Percentiles rank a stretch among this genome's conserved stretches.
These are phyloP conservation scores for Hedya salicella DNA, from an alignment of 2,888 invertebrate species.

Conservation along the genomic window DNA sequence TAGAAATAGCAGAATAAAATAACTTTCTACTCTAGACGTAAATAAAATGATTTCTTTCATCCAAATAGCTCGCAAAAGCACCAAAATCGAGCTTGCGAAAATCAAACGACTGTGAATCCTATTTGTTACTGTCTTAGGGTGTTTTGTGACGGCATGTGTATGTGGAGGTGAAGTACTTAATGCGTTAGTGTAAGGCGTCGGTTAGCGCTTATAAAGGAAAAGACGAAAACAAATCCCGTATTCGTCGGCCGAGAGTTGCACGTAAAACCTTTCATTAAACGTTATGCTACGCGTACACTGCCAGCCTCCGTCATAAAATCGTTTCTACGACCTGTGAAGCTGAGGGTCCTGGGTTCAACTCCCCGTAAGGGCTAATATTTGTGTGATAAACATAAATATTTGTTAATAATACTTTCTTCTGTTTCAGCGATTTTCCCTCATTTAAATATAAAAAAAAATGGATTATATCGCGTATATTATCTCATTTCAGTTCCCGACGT, in stretches of 20 bases:
- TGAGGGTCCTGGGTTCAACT: too few relatives aligned
- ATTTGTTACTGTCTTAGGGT: not conserved
- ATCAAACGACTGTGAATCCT: not conserved
- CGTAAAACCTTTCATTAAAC: conserved; percentile 47
- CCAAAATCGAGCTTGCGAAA: not conserved
- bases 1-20: conserved; percentile 5
- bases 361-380: too few relatives aligned
- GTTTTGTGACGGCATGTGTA: not conserved
- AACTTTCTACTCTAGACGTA: conserved; percentile 12
- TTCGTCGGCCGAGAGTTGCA: conserved; percentile 51
- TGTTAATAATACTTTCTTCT: too few relatives aligned
- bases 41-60: conserved; percentile 33
- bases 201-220: conserved; percentile 32
- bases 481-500: too few relatives aligned
- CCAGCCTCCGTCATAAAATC: conserved; percentile 4
- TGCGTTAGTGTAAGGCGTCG: conserved; percentile 12
- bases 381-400: too few relatives aligned
- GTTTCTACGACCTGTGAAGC: too few relatives aligned
- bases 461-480: too few relatives aligned
- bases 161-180: conserved; percentile 31
- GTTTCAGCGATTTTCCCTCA: too few relatives aligned
- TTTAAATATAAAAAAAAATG: too few relatives aligned
- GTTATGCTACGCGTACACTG: conserved; percentile 48
- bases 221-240: conserved; percentile 52
- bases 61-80: conserved; percentile 14